Base-by-base conservation (phyloP, 2,797 vertebrate genomes). In the Anguilla pacifica region DNA sequence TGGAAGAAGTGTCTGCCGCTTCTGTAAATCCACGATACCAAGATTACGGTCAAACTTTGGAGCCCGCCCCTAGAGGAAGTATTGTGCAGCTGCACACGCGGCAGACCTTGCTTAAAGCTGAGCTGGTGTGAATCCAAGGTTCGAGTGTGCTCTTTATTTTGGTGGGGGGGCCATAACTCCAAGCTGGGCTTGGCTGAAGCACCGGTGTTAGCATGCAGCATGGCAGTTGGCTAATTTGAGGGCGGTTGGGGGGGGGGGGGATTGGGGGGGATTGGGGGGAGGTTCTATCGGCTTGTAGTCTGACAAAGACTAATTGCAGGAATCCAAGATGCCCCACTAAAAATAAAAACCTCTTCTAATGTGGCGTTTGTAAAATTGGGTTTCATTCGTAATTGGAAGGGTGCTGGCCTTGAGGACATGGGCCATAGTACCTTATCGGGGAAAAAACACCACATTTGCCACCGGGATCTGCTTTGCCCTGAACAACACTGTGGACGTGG, bases 151-250 rank as follows among this genome's bases (percentile, higher is more conserved):
- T 28, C 85, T 67, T 87, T 74, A 28, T 53, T 39, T 87, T n/a
- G 22, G 22, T 17, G 35, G 35, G 55, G 87, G 39, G 57, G 59
- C 86, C 61, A 74, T 88, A 88, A 90, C 87, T 72, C 79, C 39
- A 85, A 83, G 61, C 53, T 89, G 83, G 74, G 22, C 77, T 49
- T 22, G 25, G 85, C 82, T 53, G n/a, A 70, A 67, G 28, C 49
- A 39, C 39, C 83, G 57, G 57, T 35, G 35, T 85, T 74, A 87
- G 89, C 90, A 91, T 92, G 91, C 85, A 89, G 90, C 90, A 90
- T 91, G 90, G 86, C 35, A 39, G 85, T 31, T 74, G 43, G 31
- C 28, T 87, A 87, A 25, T 81, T 43, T 17, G 39, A 39, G 39
- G 39, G 39, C 0, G 57, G 81, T 28, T 28, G 51, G 39, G 35